A percentile compares a stretch with the other conserved stretches of the same genome.
Evolutionary conservation across 2,113 vertebrate species (phyloP).

Genomic region (Neodon shergylaensis): DNA sequence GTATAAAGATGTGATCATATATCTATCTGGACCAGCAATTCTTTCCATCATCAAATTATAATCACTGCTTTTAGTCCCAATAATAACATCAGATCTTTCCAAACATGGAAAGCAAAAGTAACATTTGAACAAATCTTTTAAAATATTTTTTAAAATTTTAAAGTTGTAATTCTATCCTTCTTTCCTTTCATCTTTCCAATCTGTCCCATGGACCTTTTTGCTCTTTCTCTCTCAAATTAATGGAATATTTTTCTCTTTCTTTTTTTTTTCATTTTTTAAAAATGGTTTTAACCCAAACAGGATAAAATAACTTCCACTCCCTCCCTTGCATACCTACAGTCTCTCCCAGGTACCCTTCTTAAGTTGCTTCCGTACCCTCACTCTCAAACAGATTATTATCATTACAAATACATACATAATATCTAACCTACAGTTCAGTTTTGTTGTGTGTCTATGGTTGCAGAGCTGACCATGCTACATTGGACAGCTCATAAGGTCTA

Average conservation of each 20-base stretch:
- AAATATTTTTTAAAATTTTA: not conserved
- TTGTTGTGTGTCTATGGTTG: not conserved
- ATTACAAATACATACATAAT: not conserved
- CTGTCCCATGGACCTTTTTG: accelerated
- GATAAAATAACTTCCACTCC: not conserved
- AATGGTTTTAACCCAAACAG: not conserved
- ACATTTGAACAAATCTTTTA: not conserved
- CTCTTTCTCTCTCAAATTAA: not conserved
- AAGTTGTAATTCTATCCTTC: not conserved
- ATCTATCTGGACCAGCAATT: not conserved
- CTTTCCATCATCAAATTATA: not conserved
- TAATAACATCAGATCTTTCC: not conserved
- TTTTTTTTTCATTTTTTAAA: not conserved
- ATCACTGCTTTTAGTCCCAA: not conserved
- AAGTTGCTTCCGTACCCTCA: not conserved
- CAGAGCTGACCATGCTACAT: not conserved
- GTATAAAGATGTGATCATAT: not conserved
- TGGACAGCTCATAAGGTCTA: not conserved
- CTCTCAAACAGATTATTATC: not conserved
- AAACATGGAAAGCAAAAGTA: not conserved
- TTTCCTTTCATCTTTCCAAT: not conserved
- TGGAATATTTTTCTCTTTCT: too few species aligned
- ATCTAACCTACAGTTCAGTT: not conserved
- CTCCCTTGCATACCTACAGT: not conserved
- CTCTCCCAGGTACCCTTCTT: too few species aligned